These are phyloP conservation scores for Eupithecia centaureata DNA, from an alignment of 2,888 invertebrate genomes.

Conservation along the genomic window DNA sequence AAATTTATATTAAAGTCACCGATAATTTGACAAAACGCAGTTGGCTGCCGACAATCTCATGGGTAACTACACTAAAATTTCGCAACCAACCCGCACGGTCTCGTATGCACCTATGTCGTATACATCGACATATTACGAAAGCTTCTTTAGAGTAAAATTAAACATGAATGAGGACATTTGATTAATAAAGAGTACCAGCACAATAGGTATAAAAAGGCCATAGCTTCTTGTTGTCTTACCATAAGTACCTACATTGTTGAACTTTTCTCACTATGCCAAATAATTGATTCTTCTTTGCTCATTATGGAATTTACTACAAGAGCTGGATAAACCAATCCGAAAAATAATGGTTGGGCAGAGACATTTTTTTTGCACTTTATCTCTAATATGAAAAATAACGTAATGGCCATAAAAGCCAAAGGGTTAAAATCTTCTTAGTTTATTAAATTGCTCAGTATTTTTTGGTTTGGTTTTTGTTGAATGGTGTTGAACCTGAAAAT, in stretches of 20 bases:
- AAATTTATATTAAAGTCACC: too few relatives aligned
- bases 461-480: background rate
- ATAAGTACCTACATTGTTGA: background rate
- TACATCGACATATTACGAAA: background rate
- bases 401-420: too few relatives aligned
- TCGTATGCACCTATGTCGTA: too few relatives aligned
- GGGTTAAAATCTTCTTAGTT: too few relatives aligned
- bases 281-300: conserved; percentile 24
- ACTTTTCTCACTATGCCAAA: conserved; percentile 21
- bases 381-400: too few relatives aligned
- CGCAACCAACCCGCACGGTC: background rate
- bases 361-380: background rate
- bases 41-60: background rate
- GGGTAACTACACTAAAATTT: background rate
- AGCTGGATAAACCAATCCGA: background rate
- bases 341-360: background rate
- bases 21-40: too few relatives aligned
- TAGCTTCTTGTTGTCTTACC: too few relatives aligned
- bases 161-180: background rate
- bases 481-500: background rate
- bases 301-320: conserved; percentile 19
- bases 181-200: background rate
- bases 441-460: background rate
- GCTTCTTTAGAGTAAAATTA: background rate
- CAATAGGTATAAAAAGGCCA: background rate